Conservation (phyloP, 2,888 invertebrate species). For the Dione juno region DNA sequence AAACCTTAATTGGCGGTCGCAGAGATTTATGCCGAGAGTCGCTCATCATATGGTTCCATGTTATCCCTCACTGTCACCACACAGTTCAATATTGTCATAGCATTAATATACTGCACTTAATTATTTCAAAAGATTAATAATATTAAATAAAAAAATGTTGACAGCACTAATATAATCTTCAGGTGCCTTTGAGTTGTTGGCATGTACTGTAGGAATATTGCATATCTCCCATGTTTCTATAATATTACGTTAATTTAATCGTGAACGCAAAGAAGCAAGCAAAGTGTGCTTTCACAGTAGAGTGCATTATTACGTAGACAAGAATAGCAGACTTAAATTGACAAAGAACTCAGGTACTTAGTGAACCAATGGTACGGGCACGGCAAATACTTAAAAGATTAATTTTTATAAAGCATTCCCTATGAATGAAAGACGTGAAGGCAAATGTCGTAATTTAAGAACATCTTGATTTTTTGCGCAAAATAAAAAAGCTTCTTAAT, state of each 20-base stretch:
- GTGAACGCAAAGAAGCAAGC: constrained; percentile 52
- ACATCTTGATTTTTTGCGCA: constrained; percentile 9
- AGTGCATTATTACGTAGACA: constrained; percentile 50
- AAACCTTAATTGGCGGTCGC: constrained; percentile 82
- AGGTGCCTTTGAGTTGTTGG: constrained; percentile 24
- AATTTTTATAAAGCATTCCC: constrained; percentile 39
- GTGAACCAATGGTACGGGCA: constrained; percentile 34
- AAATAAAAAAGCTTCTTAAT: constrained; percentile 16
- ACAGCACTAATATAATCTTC: constrained; percentile 14
- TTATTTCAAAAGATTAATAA: not conserved
- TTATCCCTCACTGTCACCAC: constrained; percentile 50
- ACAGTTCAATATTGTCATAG: constrained; percentile 18
- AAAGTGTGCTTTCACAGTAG: constrained; percentile 46
- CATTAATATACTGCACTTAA: not conserved
- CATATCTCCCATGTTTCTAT: constrained; percentile 56
- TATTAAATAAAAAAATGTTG: constrained; percentile 3
- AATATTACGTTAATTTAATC: constrained; percentile 56
- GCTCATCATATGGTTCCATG: constrained; percentile 72
- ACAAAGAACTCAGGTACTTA: constrained; percentile 55
- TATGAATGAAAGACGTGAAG: constrained; percentile 40
- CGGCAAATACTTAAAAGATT: constrained; percentile 40
- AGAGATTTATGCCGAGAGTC: constrained; percentile 81
- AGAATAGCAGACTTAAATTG: constrained; percentile 56
- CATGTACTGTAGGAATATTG: constrained; percentile 53
- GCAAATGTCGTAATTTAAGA: constrained; percentile 11